Conservation (phyloP, 2,113 vertebrate genomes). For the Centropus unirufus region DNA sequence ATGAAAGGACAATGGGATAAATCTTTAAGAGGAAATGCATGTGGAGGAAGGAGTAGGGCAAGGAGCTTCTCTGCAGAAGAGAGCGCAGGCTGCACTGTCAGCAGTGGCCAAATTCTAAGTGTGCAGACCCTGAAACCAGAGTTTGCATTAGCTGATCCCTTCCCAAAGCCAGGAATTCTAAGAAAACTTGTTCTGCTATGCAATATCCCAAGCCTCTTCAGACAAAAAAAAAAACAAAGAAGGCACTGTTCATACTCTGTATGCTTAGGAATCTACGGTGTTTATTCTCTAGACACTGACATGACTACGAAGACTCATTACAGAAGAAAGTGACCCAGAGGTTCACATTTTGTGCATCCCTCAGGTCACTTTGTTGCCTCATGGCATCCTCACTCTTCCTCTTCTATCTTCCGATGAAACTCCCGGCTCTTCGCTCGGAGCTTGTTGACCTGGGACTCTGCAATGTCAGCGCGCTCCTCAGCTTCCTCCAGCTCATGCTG, state of each 20-base stretch:
- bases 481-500: too few relatives aligned
- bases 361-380: not conserved
- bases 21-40: too few relatives aligned
- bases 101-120: too few relatives aligned
- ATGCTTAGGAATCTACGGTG: slow-evolving; percentile 34
- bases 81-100: too few relatives aligned
- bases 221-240: not conserved
- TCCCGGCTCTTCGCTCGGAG: too few relatives aligned
- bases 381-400: slow-evolving; percentile 59
- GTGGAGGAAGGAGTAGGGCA: too few relatives aligned
- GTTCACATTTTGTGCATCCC: slow-evolving; percentile 72
- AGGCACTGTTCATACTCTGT: not conserved
- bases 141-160: too few relatives aligned
- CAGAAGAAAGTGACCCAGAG: slow-evolving; percentile 42
- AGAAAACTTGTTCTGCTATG: not conserved
- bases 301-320: not conserved
- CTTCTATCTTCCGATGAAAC: slow-evolving; percentile 58
- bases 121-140: too few relatives aligned
- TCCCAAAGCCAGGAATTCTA: too few relatives aligned
- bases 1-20: not conserved
- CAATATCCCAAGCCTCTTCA: not conserved
- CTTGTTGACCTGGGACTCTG: too few relatives aligned
- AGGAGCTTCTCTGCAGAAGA: too few relatives aligned
- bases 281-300: slow-evolving; percentile 70
- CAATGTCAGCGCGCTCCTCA: too few relatives aligned